Conservation (phyloP, 2,888 invertebrate species). For the Drosophila kambysellisi region DNA sequence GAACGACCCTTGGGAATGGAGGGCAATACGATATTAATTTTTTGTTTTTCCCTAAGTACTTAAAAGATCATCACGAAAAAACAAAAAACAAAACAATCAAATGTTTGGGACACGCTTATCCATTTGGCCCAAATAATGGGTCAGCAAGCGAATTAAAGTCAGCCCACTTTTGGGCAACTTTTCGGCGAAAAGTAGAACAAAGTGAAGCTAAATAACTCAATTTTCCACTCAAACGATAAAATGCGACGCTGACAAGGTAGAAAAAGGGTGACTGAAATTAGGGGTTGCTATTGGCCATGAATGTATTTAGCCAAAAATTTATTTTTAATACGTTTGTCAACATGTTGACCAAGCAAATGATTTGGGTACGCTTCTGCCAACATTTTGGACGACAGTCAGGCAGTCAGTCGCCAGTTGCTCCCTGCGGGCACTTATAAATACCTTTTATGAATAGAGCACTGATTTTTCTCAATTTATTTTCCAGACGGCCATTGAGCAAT, state of each 20-base stretch:
- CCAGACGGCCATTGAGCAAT: constrained; percentile 87
- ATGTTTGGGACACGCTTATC: constrained; percentile 34
- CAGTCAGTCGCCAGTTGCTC: neutral
- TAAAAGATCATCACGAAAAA: constrained; percentile 27
- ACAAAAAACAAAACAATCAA: constrained; percentile 26
- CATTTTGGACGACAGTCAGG: constrained; percentile 7
- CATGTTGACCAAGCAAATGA: constrained; percentile 52
- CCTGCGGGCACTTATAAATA: constrained; percentile 35
- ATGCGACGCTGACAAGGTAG: constrained; percentile 45
- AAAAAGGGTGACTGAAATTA: constrained; percentile 15
- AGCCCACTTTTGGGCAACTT: constrained; percentile 27
- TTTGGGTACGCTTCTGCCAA: constrained; percentile 45
- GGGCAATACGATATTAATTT: constrained; percentile 9
- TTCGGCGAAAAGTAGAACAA: constrained; percentile 42
- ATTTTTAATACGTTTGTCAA: constrained; percentile 73
- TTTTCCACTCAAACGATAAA: constrained; percentile 80
- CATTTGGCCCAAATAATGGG: constrained; percentile 36
- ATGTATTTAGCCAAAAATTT: constrained; percentile 59
- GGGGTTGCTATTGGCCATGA: constrained; percentile 35
- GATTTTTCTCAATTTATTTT: neutral
- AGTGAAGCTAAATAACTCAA: constrained; percentile 70
- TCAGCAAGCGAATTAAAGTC: constrained; percentile 40
- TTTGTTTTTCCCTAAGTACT: constrained; percentile 3
- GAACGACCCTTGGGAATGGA: neutral
- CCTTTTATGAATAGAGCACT: constrained; percentile 32